Base-by-base conservation (phyloP, 1,140 invertebrate genomes). In the Piezodorus guildinii region DNA sequence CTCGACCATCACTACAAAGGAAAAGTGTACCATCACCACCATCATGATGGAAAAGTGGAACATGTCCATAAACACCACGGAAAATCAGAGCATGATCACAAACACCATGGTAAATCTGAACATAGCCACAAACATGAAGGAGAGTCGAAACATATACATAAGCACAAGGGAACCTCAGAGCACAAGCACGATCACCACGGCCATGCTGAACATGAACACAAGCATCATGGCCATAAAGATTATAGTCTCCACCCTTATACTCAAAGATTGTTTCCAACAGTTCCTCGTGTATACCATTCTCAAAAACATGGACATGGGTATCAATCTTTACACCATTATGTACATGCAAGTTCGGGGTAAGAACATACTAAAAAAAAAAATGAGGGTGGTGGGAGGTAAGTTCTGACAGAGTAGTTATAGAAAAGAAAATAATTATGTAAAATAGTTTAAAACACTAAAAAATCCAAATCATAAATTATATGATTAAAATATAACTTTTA, bases 11-110 rank as follows among this genome's bases (percentile, higher is more conserved):
- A 25, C 23, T 56, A 64, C 21, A n/a, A 60, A n/a, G 63, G 63
- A 30, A 43, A 64, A 34, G 63, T 60, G 8, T n/a, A 21, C 10
- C 63, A 66, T 60, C 14, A 60, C 15, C 65, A 66, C 44, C 46
- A 66, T 5, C 65, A 66, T 43, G 43, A 59, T 17, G 65, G 65
- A 30, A 46, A 63, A 25, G 44, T 27, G 15, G 43, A 66, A 49
- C 65, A 66, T 34, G 39, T 34, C 21, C 65, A 66, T 51, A 66
- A 66, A 43, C 65, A 66, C 30, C 23, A 60, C 16, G 65, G 62
- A 14, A 54, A 66, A 23, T 21, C 61, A 14, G 25, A 66, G 10
- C 65, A 66, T 34, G 25, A 66, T 9, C 65, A 66, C 34, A 66
- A 65, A 17, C 64, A 65, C 21, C 17, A 65, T 16, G 64, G 64